phyloP scores from a whole-genome alignment of 2,113 vertebrate genomes.

The Cololabis saira region DNA sequence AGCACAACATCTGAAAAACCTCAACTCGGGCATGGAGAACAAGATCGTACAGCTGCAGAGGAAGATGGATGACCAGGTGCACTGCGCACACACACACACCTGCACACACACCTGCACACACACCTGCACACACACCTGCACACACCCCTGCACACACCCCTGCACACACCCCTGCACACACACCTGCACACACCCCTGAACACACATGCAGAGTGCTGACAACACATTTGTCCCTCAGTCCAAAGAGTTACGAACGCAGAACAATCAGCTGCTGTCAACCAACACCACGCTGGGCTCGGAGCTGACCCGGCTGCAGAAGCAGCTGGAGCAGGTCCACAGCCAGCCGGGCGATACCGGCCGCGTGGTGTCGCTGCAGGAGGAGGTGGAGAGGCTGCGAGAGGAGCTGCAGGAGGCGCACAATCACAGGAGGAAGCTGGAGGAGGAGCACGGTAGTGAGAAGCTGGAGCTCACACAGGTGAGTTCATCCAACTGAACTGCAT shows the following conservation, averaged over 20 bases:
- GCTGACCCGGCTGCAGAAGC: slow-evolving; percentile 87
- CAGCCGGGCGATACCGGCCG: slow-evolving; percentile 62
- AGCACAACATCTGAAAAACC: slow-evolving; percentile 87
- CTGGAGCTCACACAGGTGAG: slow-evolving; percentile 84
- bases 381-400: slow-evolving; percentile 80
- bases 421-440: slow-evolving; percentile 82
- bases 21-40: slow-evolving; percentile 97
- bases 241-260: slow-evolving; percentile 85
- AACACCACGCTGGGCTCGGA: slow-evolving; percentile 75
- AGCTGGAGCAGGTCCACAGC: slow-evolving; percentile 81
- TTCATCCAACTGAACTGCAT: background rate
- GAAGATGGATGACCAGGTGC: slow-evolving; percentile 94
- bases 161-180: too few species aligned
- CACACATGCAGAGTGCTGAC: too few species aligned
- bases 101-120: too few species aligned
- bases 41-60: slow-evolving; percentile 96
- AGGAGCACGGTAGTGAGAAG: slow-evolving; percentile 85
- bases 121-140: too few species aligned
- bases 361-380: slow-evolving; percentile 83
- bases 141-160: too few species aligned
- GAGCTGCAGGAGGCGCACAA: slow-evolving; percentile 82
- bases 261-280: slow-evolving; percentile 78
- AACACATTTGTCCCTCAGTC: slow-evolving; percentile 72
- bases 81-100: too few species aligned
- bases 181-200: too few species aligned